phyloP scores from a whole-genome alignment of 2,797 vertebrate species.

The Microtus agrestis region DNA sequence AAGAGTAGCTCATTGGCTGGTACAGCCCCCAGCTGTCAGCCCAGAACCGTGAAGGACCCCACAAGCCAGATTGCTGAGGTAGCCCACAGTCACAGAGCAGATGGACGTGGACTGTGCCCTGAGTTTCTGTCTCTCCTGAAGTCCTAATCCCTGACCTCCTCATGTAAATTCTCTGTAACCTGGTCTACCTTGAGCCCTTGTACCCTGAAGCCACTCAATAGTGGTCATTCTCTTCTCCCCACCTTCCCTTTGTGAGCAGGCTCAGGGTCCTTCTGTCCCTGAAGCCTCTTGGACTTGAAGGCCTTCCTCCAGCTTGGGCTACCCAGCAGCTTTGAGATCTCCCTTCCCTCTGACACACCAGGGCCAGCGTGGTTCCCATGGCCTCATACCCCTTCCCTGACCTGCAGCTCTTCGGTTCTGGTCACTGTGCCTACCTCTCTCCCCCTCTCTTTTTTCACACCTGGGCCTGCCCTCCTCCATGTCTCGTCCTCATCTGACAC shows the following conservation, averaged over 20 bases:
- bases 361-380: neutral
- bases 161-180: neutral
- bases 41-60: neutral
- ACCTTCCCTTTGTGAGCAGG: neutral
- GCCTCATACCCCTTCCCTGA: neutral
- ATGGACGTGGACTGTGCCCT: neutral
- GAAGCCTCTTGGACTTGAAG: neutral
- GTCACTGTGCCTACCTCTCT: rapidly evolving
- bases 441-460: neutral
- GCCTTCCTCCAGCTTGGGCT: neutral
- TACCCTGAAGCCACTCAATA: neutral
- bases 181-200: neutral
- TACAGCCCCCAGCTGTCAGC: neutral
- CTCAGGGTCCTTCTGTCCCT: neutral
- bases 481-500: neutral
- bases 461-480: too few relatives aligned
- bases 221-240: neutral
- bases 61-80: neutral
- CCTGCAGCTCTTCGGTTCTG: neutral
- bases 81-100: neutral
- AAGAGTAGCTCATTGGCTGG: neutral
- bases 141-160: neutral
- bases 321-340: too few relatives aligned
- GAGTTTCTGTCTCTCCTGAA: neutral
- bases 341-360: neutral